Evolutionary conservation across 2,888 invertebrate genomes (phyloP).

Genomic region (Watsonalla cultraria): DNA sequence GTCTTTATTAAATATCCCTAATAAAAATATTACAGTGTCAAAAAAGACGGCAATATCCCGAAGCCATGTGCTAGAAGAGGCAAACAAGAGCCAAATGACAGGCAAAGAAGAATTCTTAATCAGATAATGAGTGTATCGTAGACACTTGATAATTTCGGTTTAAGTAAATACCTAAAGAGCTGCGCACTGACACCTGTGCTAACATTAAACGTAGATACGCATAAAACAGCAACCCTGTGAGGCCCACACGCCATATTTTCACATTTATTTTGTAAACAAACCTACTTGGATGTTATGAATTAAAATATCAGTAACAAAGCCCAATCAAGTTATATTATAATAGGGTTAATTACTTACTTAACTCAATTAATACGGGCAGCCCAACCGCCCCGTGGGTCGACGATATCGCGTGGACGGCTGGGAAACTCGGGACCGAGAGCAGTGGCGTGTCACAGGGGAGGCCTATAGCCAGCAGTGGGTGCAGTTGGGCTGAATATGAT

Average conservation of each 20-base stretch:
- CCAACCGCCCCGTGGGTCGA: too few relatives aligned
- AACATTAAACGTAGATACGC: constrained; percentile 30
- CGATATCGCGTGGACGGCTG: too few relatives aligned
- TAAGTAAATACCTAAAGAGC: constrained; percentile 41
- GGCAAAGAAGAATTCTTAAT: constrained; percentile 28
- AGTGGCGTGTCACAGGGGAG: too few relatives aligned
- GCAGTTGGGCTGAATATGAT: too few relatives aligned
- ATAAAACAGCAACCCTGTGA: constrained; percentile 44
- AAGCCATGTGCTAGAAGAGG: constrained; percentile 11
- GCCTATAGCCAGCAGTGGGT: too few relatives aligned
- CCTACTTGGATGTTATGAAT: constrained; percentile 12
- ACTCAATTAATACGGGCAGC: too few relatives aligned
- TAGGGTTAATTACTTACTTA: too few relatives aligned
- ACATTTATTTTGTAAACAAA: constrained; percentile 35
- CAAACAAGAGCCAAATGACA: constrained; percentile 13
- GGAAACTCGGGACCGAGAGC: too few relatives aligned
- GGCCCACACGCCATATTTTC: constrained; percentile 37
- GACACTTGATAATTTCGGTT: constrained; percentile 50
- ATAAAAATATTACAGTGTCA: not conserved
- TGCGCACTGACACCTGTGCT: constrained; percentile 49
- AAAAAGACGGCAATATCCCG: not conserved
- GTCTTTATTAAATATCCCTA: not conserved
- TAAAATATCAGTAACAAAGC: not conserved
- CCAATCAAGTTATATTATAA: too few relatives aligned
- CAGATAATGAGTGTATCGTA: constrained; percentile 31